Evolutionary conservation across 2,888 invertebrate genomes (phyloP).

Genomic region (Geophilus truncorum): DNA sequence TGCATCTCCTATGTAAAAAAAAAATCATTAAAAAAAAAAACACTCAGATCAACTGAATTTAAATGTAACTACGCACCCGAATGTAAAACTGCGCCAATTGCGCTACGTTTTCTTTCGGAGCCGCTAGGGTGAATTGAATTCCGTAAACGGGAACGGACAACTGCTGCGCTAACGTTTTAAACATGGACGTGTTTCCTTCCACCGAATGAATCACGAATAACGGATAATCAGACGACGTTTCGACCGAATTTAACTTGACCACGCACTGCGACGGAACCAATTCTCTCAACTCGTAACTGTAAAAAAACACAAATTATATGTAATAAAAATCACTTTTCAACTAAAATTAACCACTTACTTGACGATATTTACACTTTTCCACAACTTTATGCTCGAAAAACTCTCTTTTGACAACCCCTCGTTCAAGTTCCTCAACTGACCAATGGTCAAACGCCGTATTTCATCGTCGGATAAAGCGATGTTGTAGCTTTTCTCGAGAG

Average conservation of each 20-base stretch:
- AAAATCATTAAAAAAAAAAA: background rate
- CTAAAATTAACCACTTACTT: background rate
- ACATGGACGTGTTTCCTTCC: conserved; percentile 72
- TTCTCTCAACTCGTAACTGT: conserved; percentile 35
- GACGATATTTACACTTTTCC: background rate
- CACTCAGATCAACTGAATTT: background rate
- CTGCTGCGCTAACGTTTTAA: conserved; percentile 65
- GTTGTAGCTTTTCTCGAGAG: conserved; percentile 85
- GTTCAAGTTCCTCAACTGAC: conserved; percentile 57
- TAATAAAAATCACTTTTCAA: background rate
- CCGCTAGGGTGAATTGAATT: conserved; percentile 76
- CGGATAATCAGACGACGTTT: conserved; percentile 41
- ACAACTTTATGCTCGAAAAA: background rate
- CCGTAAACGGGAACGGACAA: conserved; percentile 75
- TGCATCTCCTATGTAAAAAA: conserved; percentile 59
- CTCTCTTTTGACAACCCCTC: conserved; percentile 39
- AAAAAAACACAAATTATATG: background rate
- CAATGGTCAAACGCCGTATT: conserved; percentile 77
- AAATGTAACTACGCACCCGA: conserved; percentile 43
- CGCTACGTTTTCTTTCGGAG: conserved; percentile 66
- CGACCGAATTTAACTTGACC: conserved; percentile 55
- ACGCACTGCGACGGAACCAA: conserved; percentile 46
- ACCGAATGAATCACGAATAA: conserved; percentile 70
- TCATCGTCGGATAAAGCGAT: conserved; percentile 83
- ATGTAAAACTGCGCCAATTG: conserved; percentile 60